Percentiles rank a stretch among this genome's conserved stretches.
phyloP scores from a whole-genome alignment of 2,888 invertebrate species.

The Chamaedrilus cognettii region DNA sequence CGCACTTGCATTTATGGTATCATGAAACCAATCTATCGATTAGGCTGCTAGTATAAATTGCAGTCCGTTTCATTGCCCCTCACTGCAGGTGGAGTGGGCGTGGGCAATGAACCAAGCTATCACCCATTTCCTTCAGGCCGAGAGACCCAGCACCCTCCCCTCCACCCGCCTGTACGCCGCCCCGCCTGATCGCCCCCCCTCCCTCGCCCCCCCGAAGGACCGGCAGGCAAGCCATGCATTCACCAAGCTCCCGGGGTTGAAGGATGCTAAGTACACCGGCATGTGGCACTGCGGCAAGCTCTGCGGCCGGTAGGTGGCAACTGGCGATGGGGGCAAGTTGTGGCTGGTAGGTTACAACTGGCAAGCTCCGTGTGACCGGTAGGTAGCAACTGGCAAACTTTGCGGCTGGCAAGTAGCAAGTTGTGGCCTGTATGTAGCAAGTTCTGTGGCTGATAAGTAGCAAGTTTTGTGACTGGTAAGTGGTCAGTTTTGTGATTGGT shows the following conservation, averaged over 20 bases:
- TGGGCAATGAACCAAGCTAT: constrained; percentile 76
- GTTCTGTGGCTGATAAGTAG: too few species aligned
- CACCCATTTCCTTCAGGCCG: constrained; percentile 63
- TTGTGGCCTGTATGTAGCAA: too few species aligned
- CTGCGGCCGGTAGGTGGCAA: constrained; percentile 68
- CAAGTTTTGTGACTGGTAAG: too few species aligned
- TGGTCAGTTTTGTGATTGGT: too few species aligned
- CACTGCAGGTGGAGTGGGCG: constrained; percentile 70
- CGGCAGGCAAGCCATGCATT: constrained; percentile 76
- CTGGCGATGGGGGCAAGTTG: too few species aligned
- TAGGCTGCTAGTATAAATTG: too few species aligned
- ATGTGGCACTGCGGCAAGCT: constrained; percentile 81
- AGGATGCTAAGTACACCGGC: constrained; percentile 77
- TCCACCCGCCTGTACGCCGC: constrained; percentile 45
- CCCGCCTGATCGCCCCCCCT: constrained; percentile 40
- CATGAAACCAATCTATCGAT: background rate
- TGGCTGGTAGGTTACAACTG: too few species aligned
- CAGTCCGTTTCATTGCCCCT: too few species aligned
- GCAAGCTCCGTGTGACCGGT: too few species aligned
- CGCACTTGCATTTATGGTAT: too few species aligned
- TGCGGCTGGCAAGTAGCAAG: too few species aligned
- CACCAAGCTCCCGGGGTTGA: constrained; percentile 71
- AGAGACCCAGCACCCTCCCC: constrained; percentile 53
- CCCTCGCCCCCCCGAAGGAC: constrained; percentile 71
- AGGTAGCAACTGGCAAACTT: too few species aligned